A percentile compares a stretch with the other conserved stretches of the same genome.
Evolutionary conservation across 2,888 invertebrate genomes (phyloP).

Genomic region (Drosophila subsilvestris): DNA sequence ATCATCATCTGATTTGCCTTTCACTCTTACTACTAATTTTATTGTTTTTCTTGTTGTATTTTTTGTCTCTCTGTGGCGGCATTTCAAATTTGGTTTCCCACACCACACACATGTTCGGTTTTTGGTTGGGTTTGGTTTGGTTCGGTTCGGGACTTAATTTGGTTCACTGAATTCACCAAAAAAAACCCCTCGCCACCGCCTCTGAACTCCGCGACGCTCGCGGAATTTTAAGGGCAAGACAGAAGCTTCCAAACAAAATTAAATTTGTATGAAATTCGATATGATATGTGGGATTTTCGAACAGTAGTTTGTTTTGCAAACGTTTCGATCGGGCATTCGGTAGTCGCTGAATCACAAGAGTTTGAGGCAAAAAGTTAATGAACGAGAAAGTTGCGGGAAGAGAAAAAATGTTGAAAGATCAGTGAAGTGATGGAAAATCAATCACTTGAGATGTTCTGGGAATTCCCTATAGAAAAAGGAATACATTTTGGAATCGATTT

Average conservation of each 20-base stretch:
- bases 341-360: constrained; percentile 10
- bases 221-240: constrained; percentile 36
- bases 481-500: too few species aligned
- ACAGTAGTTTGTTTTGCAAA: constrained; percentile 36
- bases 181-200: constrained; percentile 1
- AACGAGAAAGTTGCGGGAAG: not conserved
- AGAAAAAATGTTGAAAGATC: not conserved
- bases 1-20: constrained; percentile 44
- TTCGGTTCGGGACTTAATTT: constrained; percentile 56
- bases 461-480: too few species aligned
- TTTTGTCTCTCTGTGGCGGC: constrained; percentile 48
- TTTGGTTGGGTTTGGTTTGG: not conserved
- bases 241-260: constrained; percentile 65
- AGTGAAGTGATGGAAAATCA: not conserved
- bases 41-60: constrained; percentile 46
- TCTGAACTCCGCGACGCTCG: not conserved
- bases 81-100: constrained; percentile 64
- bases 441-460: too few species aligned
- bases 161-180: constrained; percentile 61
- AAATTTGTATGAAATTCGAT: constrained; percentile 66
- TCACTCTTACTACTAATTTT: constrained; percentile 47
- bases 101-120: constrained; percentile 27
- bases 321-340: constrained; percentile 15
- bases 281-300: constrained; percentile 45
- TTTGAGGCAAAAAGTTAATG: not conserved